These are phyloP conservation scores for Bombus terrestris DNA, from an alignment of 1,140 invertebrate genomes.

Conservation along the genomic window DNA sequence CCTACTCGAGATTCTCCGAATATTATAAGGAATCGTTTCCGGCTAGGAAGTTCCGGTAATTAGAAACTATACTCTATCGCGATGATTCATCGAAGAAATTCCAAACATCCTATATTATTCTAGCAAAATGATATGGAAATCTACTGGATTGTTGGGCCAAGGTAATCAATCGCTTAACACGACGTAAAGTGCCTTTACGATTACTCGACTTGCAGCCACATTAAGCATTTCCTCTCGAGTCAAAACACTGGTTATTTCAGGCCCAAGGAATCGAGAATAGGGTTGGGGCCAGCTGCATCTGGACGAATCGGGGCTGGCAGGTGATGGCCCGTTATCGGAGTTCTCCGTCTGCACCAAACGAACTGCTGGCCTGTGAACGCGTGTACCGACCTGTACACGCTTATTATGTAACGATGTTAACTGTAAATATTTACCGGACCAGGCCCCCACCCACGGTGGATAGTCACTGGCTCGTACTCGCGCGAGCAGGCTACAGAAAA, in stretches of 20 bases:
- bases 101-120: no score
- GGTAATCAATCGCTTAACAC: no score
- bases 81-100: no score
- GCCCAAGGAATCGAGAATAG: neutral
- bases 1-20: no score
- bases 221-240: no score
- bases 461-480: neutral
- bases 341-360: conserved; percentile 12
- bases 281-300: neutral
- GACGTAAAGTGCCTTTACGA: no score
- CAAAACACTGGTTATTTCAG: neutral
- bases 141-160: no score
- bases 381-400: conserved; percentile 46
- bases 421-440: conserved; percentile 78
- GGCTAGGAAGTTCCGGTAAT: no score
- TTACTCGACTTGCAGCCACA: no score
- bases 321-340: conserved; percentile 60
- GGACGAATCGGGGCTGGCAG: neutral
- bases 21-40: no score
- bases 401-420: conserved; percentile 77
- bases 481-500: conserved; percentile 55
- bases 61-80: no score
- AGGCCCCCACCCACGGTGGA: neutral
- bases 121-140: no score
- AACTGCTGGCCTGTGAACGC: conserved; percentile 55